phyloP scores from a whole-genome alignment of 2,888 invertebrate species.

The Monopis laevigella region DNA sequence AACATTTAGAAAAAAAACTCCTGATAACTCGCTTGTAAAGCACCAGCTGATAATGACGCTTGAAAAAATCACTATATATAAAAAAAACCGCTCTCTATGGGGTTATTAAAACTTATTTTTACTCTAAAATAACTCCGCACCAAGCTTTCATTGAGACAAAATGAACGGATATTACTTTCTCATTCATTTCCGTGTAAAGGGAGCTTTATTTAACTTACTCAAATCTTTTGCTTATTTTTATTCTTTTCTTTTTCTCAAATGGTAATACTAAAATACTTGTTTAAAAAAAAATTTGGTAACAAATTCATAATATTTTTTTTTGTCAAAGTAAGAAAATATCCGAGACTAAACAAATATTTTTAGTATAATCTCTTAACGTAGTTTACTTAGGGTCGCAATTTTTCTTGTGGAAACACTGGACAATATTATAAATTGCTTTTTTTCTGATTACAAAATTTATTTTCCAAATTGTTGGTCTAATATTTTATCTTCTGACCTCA shows the following conservation, averaged over 20 bases:
- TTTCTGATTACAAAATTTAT: no score
- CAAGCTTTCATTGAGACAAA: slow-evolving; percentile 3
- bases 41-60: no score
- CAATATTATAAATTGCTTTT: no score
- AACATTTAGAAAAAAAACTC: no score
- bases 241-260: neutral
- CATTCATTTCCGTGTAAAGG: slow-evolving; percentile 8
- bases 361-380: neutral
- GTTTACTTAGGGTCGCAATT: slow-evolving; percentile 1
- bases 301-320: no score
- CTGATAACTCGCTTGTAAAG: no score
- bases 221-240: neutral
- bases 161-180: slow-evolving; percentile 11
- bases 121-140: slow-evolving; percentile 1
- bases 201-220: slow-evolving; percentile 5
- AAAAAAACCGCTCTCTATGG: no score
- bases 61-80: no score
- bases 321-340: neutral
- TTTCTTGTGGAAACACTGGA: neutral
- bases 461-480: no score
- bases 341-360: neutral
- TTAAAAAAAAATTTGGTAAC: neutral
- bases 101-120: no score
- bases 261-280: neutral
- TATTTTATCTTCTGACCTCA: no score